Conservation (phyloP, 2,113 vertebrate species). For the Microtus oregoni region DNA sequence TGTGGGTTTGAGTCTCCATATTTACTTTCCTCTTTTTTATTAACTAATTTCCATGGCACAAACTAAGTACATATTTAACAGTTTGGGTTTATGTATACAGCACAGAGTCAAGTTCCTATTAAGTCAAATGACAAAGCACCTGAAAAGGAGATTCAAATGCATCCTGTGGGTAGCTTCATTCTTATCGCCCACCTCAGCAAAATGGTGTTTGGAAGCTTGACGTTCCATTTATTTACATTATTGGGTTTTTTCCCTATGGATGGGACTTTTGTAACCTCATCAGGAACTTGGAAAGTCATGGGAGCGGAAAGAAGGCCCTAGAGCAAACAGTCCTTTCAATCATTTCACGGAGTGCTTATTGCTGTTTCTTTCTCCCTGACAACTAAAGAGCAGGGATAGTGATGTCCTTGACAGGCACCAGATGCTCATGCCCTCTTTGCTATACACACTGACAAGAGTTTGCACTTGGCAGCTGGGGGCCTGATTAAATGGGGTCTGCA, state of each 20-base stretch:
- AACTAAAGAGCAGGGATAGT: neutral
- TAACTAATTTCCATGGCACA: neutral
- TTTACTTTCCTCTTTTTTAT: neutral
- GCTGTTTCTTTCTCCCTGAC: neutral
- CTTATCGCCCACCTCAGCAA: neutral
- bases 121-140: neutral
- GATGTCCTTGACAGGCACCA: neutral
- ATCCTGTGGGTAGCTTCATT: neutral
- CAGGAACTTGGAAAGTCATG: neutral
- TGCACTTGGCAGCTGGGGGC: neutral
- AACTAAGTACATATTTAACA: neutral
- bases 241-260: neutral
- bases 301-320: neutral
- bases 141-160: neutral
- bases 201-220: neutral
- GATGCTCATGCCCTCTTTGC: neutral
- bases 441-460: neutral
- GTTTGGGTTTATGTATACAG: neutral
- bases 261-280: neutral
- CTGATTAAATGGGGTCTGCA: neutral
- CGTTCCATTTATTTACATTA: neutral
- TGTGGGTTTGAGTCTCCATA: neutral
- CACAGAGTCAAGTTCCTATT: neutral
- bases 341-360: neutral
- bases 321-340: conserved; percentile 9